Evolutionary conservation across 2,888 invertebrate species (phyloP), one percentile per base, ranked within the genome.

Genomic region (Acronicta psi): DNA sequence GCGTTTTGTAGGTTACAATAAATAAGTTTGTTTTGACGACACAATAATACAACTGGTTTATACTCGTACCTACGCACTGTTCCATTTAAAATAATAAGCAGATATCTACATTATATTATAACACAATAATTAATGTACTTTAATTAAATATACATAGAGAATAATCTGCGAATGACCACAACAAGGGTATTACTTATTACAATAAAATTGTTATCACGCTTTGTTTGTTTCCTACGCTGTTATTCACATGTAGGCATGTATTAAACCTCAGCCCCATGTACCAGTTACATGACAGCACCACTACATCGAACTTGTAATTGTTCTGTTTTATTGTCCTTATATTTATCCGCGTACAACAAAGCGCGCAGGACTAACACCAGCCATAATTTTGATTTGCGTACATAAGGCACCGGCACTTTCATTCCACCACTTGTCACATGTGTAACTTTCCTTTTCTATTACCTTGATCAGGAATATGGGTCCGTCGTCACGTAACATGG

Each of bases 401-500:
- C 34, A 49, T 31, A 49, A 63, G 49, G 43, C 55, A 54, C 40
- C n/a, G 18, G 9, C n/a, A 53, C 36, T 29, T 34, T 34, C 34
- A 11, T 16, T 25, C 18, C 13, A 40, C 14, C 31, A 31, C 16
- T 25, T 7, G 16, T 23, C 10, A 29, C 29, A 29, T n/a, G 6
- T 9, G 11, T 25, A 7, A 16, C 36, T 16, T 13, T 11, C 14
- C 36, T 31, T 68, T 17, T 10, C 17, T 29, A 38, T 25, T 73
- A 75, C 77, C 77, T 73, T 64, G 40, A 74, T 71, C 14, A 71
- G 14, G 43, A 77, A 77, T 40, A 71, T 20, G 8, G 77, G 59
- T 2, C 68, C 67, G 18, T 64, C 59, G 29, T 61, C 46, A 29
- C 58, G 45, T 44, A 44, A 37, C 2, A 49, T 51, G 42, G 44